Conservation (phyloP, 2,888 invertebrate genomes). For the Zele albiditarsus region DNA sequence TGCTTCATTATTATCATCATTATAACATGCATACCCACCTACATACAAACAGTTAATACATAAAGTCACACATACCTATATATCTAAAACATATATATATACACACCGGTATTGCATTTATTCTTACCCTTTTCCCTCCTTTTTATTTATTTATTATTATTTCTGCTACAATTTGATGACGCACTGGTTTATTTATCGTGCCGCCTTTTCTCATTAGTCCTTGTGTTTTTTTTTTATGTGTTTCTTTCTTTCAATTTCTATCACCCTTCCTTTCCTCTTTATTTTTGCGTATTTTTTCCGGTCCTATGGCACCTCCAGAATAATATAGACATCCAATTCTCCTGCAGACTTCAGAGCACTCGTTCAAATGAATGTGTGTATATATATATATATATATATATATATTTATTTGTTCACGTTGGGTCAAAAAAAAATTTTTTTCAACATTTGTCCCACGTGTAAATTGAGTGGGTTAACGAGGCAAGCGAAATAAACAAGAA, state of each 20-base stretch:
- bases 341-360: background rate
- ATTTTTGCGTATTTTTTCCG: background rate
- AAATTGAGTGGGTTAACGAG: constrained; percentile 31
- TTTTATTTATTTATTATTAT: constrained; percentile 3
- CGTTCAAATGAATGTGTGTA: background rate
- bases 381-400: background rate
- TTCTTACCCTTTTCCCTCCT: constrained; percentile 13
- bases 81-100: background rate
- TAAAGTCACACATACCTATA: background rate
- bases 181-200: background rate
- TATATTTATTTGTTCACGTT: background rate
- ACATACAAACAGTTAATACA: constrained; percentile 5
- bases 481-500: constrained; percentile 26
- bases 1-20: constrained; percentile 26
- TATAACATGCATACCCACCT: constrained; percentile 36
- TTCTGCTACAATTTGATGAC: background rate
- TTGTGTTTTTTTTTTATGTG: background rate
- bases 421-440: background rate
- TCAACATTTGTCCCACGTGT: constrained; percentile 34
- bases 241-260: background rate
- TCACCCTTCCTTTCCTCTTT: constrained; percentile 3
- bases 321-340: constrained; percentile 22
- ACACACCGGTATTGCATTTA: background rate
- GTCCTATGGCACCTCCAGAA: constrained; percentile 15
- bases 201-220: constrained; percentile 6